Base-by-base conservation (phyloP, 2,888 invertebrate genomes). In the Eulithis testata region DNA sequence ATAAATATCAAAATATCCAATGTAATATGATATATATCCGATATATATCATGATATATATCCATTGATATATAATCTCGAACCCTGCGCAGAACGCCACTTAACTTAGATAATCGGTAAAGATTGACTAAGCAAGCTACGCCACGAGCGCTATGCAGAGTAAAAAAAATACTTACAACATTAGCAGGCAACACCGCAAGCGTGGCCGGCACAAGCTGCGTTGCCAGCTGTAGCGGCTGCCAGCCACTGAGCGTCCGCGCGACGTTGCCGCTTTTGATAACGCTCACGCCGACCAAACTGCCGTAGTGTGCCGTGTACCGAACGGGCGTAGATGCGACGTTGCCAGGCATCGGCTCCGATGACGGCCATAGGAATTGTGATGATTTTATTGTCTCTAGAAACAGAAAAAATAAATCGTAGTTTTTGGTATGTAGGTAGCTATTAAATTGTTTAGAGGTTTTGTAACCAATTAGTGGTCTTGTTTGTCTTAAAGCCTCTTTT, bases 121-220 rank as follows among this genome's bases (percentile, higher is more conserved):
- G n/a, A n/a, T n/a, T n/a, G n/a, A n/a, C n/a, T n/a, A n/a, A n/a
- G n/a, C n/a, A n/a, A n/a, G n/a, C n/a, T n/a, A n/a, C n/a, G n/a
- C n/a, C n/a, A n/a, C n/a, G n/a, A n/a, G n/a, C n/a, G n/a, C n/a
- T n/a, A n/a, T 2, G 21, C 21, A 21, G 9, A 14, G 8, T 27
- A 50, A 11, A 50, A 27, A 31, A 27, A 27, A 3, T n/a, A n/a
- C 86, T 85, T 63, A 93, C 93, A 80, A 88, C 72, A 64, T 96
- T 95, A 51, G 96, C 94, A 0, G 97, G 96, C 62, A 97, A 87
- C 31, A 96, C 91, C 0, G 97, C 97, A 37, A 98, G 93, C 0
- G 97, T 96, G 0, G 98, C 96, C 0, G 98, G 98, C 71, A 98
- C 96, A n/a, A 98, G 86, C 88, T 98, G 98, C n/a, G 97, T 98